phyloP scores from a whole-genome alignment of 2,888 invertebrate species.

The Dryobota labecula region DNA sequence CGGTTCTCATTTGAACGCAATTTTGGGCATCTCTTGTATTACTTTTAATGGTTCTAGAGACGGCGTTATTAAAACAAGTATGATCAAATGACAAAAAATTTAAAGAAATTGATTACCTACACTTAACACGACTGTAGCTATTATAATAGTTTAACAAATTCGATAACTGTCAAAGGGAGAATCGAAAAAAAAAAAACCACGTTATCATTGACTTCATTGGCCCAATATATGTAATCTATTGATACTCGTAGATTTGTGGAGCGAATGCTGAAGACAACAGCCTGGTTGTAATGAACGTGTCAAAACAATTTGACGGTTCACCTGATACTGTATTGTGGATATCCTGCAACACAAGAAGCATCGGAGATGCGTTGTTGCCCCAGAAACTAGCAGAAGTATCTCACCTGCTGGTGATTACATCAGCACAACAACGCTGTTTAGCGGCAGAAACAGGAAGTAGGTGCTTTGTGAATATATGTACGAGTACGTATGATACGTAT shows the following conservation, averaged over 20 bases:
- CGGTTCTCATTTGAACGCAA: constrained; percentile 56
- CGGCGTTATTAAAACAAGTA: neutral
- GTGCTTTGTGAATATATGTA: too few relatives aligned
- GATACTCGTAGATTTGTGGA: neutral
- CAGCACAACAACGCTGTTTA: neutral
- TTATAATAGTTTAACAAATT: neutral
- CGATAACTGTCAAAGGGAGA: neutral
- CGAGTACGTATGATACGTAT: too few relatives aligned
- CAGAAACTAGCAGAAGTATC: too few relatives aligned
- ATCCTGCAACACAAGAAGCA: neutral
- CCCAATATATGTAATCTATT: neutral
- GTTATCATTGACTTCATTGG: neutral
- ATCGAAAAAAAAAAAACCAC: neutral
- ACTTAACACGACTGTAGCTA: neutral
- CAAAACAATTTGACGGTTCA: neutral
- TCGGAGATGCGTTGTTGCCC: neutral
- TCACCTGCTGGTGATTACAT: neutral
- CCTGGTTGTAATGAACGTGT: neutral
- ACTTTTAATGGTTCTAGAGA: constrained; percentile 25
- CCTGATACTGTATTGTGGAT: neutral
- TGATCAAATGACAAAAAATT: neutral
- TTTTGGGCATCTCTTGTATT: constrained; percentile 46
- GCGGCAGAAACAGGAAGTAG: neutral
- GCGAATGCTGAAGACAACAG: too few relatives aligned
- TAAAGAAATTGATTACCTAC: neutral